Evolutionary conservation across 2,113 vertebrate species (phyloP), one percentile per base, ranked within the genome.

Genomic region (Plecturocebus donacophilus): DNA sequence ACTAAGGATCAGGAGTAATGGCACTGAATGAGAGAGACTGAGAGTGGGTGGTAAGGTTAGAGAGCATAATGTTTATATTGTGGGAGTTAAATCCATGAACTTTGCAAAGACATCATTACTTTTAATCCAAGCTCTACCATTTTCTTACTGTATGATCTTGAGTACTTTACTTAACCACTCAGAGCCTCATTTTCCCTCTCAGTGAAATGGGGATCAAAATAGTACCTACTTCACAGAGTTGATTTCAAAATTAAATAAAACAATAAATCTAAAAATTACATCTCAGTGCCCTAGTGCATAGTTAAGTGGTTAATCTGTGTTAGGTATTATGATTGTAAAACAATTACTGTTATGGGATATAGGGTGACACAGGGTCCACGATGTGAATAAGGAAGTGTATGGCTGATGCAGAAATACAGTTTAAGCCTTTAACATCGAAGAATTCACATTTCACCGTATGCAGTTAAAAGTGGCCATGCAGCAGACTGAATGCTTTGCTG

Each of bases 231-330:
- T 96, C 77, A 66, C 8, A 79, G 35, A 66, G 52, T 8, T 80
- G 6, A 96, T 54, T 84, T 90, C 32, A 84, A 64, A 94, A 81
- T 92, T 87, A 97, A 95, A 90, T 70, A 40, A 96, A 79, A 91
- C n/a, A 68, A 58, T 52, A 68, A 66, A 85, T 88, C 10, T 61
- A 88, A 94, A 96, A 38, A 27, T 27, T 38, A 91, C 7, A 68
- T 8, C n/a, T 91, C 71, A 40, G 12, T 58, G 42, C 23, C 77
- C 61, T 84, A 52, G 75, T 10, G 75, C 3, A n/a, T 23, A 27
- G 13, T 68, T 68, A 82, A 70, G 21, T 38, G 23, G 32, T 64
- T 93, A 68, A 84, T 64, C 19, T 0, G 32, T 40, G 10, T 58
- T 8, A 77, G 68, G 52, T 84, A 91, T 84, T 68, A 47, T 12